These are phyloP conservation scores for Trachymyrmex septentrionalis DNA, from an alignment of 1,140 invertebrate species.

Conservation along the genomic window DNA sequence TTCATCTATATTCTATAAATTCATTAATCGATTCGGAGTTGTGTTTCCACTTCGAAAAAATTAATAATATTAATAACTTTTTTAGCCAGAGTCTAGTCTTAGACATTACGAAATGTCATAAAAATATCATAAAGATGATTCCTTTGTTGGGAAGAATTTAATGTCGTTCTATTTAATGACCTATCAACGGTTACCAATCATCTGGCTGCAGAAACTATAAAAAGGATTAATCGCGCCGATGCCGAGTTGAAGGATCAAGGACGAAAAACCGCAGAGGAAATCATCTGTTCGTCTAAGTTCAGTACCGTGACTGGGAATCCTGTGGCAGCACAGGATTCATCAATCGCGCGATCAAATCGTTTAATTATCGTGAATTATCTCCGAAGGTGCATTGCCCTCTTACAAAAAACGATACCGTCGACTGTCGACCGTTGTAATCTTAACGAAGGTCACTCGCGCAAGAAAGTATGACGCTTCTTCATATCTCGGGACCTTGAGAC, in stretches of 20 bases:
- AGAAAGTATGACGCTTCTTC: conserved; percentile 29
- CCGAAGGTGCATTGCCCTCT: conserved; percentile 1
- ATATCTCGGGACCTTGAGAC: conserved; percentile 57
- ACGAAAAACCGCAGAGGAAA: conserved; percentile 30
- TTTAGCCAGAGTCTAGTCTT: background rate
- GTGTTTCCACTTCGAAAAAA: background rate
- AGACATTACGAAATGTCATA: background rate
- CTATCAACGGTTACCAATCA: conserved; percentile 26
- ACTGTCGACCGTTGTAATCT: conserved; percentile 43
- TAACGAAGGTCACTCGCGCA: conserved; percentile 50
- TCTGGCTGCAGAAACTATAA: background rate
- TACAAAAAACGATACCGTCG: conserved; percentile 33
- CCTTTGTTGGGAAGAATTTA: background rate
- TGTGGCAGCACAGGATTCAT: conserved; percentile 1
- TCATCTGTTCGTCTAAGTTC: conserved; percentile 52
- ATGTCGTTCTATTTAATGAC: background rate
- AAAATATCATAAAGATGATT: background rate
- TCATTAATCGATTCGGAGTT: background rate
- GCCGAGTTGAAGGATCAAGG: conserved; percentile 39
- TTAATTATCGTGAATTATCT: conserved; percentile 41
- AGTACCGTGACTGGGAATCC: conserved; percentile 19
- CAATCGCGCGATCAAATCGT: conserved; percentile 13
- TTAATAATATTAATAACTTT: background rate
- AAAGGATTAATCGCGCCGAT: conserved; percentile 35
- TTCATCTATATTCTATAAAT: background rate